Percentiles rank a stretch among this genome's conserved stretches.
Conservation (phyloP, 2,797 vertebrate species). For the Carapus acus region DNA sequence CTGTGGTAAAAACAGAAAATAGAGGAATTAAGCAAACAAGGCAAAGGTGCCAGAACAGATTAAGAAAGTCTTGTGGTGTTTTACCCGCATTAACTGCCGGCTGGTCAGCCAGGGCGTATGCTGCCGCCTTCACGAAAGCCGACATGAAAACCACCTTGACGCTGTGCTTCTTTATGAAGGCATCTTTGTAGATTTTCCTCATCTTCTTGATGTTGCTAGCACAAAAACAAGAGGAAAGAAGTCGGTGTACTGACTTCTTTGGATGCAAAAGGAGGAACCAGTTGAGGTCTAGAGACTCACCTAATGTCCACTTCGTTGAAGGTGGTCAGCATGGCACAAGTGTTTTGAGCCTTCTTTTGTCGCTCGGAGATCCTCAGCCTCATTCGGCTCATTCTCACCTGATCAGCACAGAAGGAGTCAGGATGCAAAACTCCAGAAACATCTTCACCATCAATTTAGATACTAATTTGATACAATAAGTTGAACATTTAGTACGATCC, state of each 20-base stretch:
- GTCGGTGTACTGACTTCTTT: no score
- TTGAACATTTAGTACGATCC: no score
- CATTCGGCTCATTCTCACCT: conserved; percentile 98
- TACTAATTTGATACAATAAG: no score
- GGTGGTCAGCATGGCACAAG: conserved; percentile 94
- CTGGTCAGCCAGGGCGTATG: conserved; percentile 85
- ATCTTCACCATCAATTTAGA: no score
- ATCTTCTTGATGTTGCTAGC: conserved; percentile 86
- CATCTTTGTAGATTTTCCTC: conserved; percentile 78
- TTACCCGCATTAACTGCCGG: conserved; percentile 89
- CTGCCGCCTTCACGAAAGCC: conserved; percentile 89
- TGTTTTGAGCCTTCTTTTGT: conserved; percentile 91
- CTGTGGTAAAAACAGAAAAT: conserved; percentile 53
- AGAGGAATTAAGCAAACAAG: not conserved
- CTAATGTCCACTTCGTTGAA: conserved; percentile 97
- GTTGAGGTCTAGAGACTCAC: conserved; percentile 56
- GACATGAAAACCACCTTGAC: conserved; percentile 95
- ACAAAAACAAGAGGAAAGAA: conserved; percentile 16
- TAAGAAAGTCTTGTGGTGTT: conserved; percentile 20
- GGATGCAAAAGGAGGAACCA: not conserved
- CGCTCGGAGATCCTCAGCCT: conserved; percentile 89
- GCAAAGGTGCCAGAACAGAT: not conserved
- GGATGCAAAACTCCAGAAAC: no score
- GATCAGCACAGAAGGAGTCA: conserved; percentile 8
- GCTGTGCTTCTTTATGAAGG: conserved; percentile 82